phyloP scores from a whole-genome alignment of 23 tunicate species.

The Trididemnum clinides region DNA sequence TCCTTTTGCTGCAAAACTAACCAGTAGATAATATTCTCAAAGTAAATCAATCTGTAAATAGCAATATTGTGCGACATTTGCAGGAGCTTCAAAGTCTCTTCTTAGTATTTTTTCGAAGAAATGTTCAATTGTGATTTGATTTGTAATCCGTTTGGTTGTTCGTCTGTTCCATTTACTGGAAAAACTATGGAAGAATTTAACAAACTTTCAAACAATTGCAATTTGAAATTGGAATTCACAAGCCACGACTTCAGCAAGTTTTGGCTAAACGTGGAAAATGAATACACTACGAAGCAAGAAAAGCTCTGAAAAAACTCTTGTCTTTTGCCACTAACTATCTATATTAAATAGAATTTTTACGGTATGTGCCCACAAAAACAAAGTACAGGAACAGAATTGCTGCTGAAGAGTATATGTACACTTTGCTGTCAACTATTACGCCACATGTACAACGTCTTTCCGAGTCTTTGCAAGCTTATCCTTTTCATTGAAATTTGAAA shows the following conservation, averaged over 20 bases:
- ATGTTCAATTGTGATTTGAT: not conserved
- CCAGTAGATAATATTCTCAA: not conserved
- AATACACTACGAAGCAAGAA: slow-evolving; percentile 24
- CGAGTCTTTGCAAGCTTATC: not conserved
- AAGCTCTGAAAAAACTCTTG: too few species aligned
- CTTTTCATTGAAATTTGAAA: not conserved
- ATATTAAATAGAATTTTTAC: slow-evolving; percentile 26
- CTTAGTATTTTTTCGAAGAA: not conserved
- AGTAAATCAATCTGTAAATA: not conserved
- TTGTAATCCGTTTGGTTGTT: not conserved
- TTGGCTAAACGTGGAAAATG: slow-evolving; percentile 3
- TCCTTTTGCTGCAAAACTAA: not conserved
- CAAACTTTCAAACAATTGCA: not conserved
- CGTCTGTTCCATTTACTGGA: not conserved
- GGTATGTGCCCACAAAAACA: slow-evolving; percentile 24
- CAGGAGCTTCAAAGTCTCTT: too few species aligned
- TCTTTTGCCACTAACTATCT: slow-evolving; percentile 15
- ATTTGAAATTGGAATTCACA: slow-evolving; percentile 13
- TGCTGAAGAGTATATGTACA: slow-evolving; percentile 18
- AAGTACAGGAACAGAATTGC: slow-evolving; percentile 18
- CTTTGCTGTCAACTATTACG: not conserved
- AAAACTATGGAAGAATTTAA: slow-evolving; percentile 14
- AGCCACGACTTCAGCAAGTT: not conserved
- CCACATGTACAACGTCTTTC: not conserved
- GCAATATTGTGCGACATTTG: not conserved